Conservation (phyloP, 2,888 invertebrate species). For the Formica aserva region DNA sequence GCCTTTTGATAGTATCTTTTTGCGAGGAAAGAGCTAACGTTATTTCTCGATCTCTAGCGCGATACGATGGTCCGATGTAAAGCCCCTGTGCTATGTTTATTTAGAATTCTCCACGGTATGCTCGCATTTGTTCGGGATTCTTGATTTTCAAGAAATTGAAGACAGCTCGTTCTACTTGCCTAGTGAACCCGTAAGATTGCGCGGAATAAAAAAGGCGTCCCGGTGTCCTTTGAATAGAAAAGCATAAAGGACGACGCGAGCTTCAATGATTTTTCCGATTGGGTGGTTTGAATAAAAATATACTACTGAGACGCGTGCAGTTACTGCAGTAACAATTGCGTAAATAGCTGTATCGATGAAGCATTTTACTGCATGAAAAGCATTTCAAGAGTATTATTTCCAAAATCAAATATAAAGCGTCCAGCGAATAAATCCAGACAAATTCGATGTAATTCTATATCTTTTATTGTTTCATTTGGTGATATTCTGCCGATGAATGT, state of each 20-base stretch:
- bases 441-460: conserved; percentile 26
- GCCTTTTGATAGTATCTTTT: conserved; percentile 13
- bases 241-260: conserved; percentile 39
- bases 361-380: conserved; percentile 3
- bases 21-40: not conserved
- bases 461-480: conserved; percentile 3
- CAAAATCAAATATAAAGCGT: not conserved
- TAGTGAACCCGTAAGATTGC: conserved; percentile 44
- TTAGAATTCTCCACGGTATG: conserved; percentile 48
- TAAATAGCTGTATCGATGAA: not conserved
- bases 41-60: conserved; percentile 31
- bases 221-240: conserved; percentile 45
- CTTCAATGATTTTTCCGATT: conserved; percentile 8
- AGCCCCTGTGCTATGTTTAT: conserved; percentile 35
- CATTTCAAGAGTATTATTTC: conserved; percentile 5
- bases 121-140: conserved; percentile 66
- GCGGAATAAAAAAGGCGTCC: conserved; percentile 52
- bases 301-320: not conserved
- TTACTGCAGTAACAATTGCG: not conserved
- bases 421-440: not conserved
- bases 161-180: conserved; percentile 47
- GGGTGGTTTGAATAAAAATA: conserved; percentile 10
- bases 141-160: conserved; percentile 71
- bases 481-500: not conserved
- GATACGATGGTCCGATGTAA: conserved; percentile 30